Evolutionary conservation across 1,140 invertebrate species (phyloP).

Genomic region (Homarus americanus): DNA sequence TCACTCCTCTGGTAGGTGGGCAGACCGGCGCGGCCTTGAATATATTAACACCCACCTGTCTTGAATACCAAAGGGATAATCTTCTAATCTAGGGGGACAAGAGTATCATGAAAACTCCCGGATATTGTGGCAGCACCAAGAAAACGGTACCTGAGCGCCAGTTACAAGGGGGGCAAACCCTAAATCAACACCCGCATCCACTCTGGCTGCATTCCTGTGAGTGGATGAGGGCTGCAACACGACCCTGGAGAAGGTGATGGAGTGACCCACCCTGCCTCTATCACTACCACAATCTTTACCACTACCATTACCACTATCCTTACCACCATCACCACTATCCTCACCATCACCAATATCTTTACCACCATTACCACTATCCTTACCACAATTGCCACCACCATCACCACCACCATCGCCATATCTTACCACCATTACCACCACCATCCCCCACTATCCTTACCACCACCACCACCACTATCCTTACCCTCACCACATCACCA

Average conservation of each 20-base stretch:
- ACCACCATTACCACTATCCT: too few species aligned
- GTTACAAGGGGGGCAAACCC: background rate
- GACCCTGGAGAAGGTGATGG: conserved; percentile 4
- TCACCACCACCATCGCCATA: too few species aligned
- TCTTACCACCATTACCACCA: too few species aligned
- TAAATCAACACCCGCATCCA: background rate
- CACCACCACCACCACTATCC: too few species aligned
- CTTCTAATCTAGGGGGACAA: background rate
- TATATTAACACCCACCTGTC: background rate
- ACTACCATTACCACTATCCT: background rate
- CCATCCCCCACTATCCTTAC: too few species aligned
- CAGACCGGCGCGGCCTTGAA: background rate
- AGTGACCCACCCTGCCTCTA: background rate
- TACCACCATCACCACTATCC: background rate
- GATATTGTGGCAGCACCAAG: too few species aligned
- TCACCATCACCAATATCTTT: background rate
- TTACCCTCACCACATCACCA: too few species aligned
- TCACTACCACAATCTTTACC: background rate
- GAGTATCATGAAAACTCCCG: too few species aligned
- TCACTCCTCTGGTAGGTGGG: background rate
- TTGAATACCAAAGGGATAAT: background rate
- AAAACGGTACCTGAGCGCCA: background rate
- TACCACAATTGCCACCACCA: too few species aligned
- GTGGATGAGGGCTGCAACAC: background rate
- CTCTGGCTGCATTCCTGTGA: background rate